These are phyloP conservation scores for Sturnira hondurensis DNA, from an alignment of 2,113 vertebrate species.

Conservation along the genomic window DNA sequence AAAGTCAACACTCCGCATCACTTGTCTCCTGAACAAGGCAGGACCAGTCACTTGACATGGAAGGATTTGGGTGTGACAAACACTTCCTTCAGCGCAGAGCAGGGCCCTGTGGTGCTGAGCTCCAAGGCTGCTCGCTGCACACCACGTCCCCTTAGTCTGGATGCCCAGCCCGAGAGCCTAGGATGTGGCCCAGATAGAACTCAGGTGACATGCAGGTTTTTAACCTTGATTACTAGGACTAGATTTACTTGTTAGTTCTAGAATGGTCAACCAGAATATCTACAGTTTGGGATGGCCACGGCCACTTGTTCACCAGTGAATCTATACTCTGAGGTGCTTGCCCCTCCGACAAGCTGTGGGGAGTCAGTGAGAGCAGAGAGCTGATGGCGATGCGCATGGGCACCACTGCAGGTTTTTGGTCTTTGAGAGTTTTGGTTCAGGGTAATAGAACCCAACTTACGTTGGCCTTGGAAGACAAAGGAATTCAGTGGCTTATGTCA, in stretches of 20 bases:
- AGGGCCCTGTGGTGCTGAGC: background rate
- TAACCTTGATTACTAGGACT: background rate
- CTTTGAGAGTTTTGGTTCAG: background rate
- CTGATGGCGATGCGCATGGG: background rate
- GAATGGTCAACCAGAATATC: background rate
- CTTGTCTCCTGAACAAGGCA: background rate
- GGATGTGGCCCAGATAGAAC: background rate
- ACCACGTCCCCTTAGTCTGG: background rate
- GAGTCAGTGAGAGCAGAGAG: background rate
- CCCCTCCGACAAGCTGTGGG: background rate
- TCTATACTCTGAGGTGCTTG: accelerated
- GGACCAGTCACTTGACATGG: background rate
- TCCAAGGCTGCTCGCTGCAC: background rate
- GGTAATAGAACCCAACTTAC: background rate
- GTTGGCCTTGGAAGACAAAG: background rate
- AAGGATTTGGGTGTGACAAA: background rate
- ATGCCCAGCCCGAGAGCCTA: background rate
- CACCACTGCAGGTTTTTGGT: background rate
- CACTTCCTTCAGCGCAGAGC: background rate
- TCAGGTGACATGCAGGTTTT: background rate
- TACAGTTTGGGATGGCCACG: background rate
- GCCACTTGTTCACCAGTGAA: too few species aligned
- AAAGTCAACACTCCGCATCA: background rate
- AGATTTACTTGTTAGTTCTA: background rate
- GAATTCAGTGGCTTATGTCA: background rate